phyloP scores from a whole-genome alignment of 2,113 vertebrate genomes.

The Okapia johnstoni region DNA sequence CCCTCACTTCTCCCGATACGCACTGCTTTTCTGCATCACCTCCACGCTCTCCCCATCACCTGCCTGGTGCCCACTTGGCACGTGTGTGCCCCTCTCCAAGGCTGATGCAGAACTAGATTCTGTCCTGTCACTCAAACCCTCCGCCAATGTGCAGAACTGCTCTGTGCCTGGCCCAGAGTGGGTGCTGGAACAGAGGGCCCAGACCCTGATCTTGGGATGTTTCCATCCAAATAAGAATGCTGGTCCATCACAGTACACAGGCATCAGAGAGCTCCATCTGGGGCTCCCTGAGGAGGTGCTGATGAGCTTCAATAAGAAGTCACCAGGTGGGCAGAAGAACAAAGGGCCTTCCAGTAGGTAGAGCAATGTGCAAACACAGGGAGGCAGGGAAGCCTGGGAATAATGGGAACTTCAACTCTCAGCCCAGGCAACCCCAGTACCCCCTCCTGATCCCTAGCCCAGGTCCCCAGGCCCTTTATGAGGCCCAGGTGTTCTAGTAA shows the following conservation, averaged over 20 bases:
- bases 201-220: neutral
- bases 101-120: neutral
- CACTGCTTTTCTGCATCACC: neutral
- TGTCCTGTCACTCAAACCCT: neutral
- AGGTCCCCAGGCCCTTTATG: neutral
- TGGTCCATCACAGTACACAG: neutral
- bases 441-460: neutral
- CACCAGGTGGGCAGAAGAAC: neutral
- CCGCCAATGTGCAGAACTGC: neutral
- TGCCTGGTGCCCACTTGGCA: neutral
- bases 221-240: neutral
- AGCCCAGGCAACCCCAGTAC: neutral
- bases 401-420: neutral
- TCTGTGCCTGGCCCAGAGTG: accelerated
- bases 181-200: neutral
- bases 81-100: neutral
- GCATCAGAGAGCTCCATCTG: neutral
- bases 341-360: neutral
- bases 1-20: neutral
- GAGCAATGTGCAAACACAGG: neutral
- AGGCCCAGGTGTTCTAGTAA: neutral
- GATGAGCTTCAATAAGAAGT: neutral
- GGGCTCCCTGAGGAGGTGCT: neutral
- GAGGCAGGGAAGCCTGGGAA: neutral
- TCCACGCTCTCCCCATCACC: neutral